These are phyloP conservation scores for Nycticorax nycticorax DNA, from an alignment of 2,113 vertebrate species.

Conservation along the genomic window DNA sequence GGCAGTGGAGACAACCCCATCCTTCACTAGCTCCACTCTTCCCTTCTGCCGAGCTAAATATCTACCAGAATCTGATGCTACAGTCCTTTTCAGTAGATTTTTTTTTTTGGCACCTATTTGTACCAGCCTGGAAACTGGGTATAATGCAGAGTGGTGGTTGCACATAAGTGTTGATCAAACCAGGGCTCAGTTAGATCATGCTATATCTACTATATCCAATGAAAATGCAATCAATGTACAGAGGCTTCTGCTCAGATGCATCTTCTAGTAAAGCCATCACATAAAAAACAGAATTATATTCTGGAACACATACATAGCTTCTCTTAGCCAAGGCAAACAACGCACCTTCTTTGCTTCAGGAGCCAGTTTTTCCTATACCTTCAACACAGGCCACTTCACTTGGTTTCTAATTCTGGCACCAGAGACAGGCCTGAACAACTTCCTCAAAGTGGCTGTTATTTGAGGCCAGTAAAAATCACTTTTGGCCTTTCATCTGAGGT, in stretches of 20 bases:
- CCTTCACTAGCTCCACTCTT: neutral
- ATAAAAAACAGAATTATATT: neutral
- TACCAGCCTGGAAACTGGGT: neutral
- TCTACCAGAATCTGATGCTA: neutral
- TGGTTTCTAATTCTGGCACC: neutral
- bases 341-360: neutral
- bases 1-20: neutral
- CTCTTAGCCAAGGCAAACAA: neutral
- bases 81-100: neutral
- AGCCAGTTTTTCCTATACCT: neutral
- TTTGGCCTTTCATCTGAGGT: neutral
- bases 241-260: neutral
- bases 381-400: neutral
- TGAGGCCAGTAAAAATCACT: neutral
- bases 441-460: neutral
- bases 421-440: neutral
- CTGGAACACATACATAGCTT: neutral
- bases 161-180: neutral
- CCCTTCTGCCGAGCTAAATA: neutral
- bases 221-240: neutral
- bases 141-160: fast-evolving
- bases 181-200: fast-evolving
- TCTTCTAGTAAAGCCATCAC: neutral
- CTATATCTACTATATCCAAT: neutral
- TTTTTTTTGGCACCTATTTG: neutral